A percentile compares a stretch with the other conserved stretches of the same genome.
These are phyloP conservation scores for Protosalanx chinensis DNA, from an alignment of 2,797 vertebrate genomes.

Conservation along the genomic window DNA sequence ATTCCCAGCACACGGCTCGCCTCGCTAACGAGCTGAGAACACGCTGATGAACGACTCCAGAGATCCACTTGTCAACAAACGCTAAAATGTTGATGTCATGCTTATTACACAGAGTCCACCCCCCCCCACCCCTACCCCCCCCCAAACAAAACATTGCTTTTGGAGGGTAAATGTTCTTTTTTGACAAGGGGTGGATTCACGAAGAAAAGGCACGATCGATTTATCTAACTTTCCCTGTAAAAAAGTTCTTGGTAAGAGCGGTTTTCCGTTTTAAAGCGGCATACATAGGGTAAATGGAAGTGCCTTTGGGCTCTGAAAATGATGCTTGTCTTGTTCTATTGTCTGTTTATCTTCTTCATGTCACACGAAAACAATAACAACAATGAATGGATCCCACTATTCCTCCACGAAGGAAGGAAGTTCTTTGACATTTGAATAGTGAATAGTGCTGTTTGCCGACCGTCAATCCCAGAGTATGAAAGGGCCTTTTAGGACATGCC, in stretches of 20 bases:
- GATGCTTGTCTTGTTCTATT: not conserved
- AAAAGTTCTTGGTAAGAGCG: not conserved
- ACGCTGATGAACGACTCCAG: conserved; percentile 7
- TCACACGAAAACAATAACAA: too few species aligned
- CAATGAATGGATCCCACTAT: not conserved
- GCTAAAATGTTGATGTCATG: not conserved
- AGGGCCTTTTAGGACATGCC: not conserved
- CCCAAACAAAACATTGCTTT: not conserved
- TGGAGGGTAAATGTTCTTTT: not conserved
- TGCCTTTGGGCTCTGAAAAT: not conserved
- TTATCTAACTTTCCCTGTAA: not conserved
- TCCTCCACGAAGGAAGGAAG: not conserved
- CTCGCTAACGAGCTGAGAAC: conserved; percentile 4
- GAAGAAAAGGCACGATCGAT: not conserved
- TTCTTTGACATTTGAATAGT: not conserved
- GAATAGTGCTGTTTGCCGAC: not conserved
- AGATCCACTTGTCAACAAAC: not conserved
- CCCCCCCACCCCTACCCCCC: too few species aligned
- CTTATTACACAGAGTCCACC: not conserved
- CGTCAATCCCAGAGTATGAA: not conserved
- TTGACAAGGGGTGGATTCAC: not conserved
- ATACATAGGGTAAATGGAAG: not conserved
- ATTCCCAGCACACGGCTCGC: not conserved
- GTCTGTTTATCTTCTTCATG: too few species aligned
- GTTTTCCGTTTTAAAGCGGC: not conserved